Evolutionary conservation across 2,888 invertebrate species (phyloP).

Genomic region (Eugnorisma glareosa): DNA sequence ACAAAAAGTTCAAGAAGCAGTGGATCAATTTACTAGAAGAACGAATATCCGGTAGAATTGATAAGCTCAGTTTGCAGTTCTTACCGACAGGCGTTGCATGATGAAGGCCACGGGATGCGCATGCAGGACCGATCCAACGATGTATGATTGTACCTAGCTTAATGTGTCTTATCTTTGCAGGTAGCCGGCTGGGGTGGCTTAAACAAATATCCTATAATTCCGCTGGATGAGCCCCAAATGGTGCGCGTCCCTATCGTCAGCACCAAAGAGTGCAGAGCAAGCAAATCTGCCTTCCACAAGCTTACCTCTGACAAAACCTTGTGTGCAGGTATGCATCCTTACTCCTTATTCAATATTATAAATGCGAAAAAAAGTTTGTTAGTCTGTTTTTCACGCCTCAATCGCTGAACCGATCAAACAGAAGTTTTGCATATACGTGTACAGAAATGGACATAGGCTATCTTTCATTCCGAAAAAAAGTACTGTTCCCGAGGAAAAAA

Average conservation of each 20-base stretch:
- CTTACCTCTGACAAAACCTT: constrained; percentile 90
- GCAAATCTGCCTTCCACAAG: constrained; percentile 84
- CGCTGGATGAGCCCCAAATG: constrained; percentile 87
- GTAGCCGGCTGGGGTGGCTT: constrained; percentile 91
- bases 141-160: not conserved
- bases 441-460: too few relatives aligned
- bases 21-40: not conserved
- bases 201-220: not conserved
- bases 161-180: constrained; percentile 61
- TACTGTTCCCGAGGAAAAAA: too few relatives aligned
- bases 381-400: too few relatives aligned
- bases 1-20: not conserved
- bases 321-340: constrained; percentile 90
- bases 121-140: not conserved
- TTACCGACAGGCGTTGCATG: not conserved
- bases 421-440: too few relatives aligned
- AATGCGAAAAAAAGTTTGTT: too few relatives aligned
- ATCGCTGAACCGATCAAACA: too few relatives aligned
- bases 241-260: constrained; percentile 89
- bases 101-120: not conserved
- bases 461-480: too few relatives aligned
- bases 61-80: not conserved
- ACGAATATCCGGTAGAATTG: not conserved
- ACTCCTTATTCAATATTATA: too few relatives aligned
- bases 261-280: constrained; percentile 89